Evolutionary conservation across 2,888 invertebrate species (phyloP), one percentile per base, ranked within the genome.

Genomic region (Uloborus plumipes): DNA sequence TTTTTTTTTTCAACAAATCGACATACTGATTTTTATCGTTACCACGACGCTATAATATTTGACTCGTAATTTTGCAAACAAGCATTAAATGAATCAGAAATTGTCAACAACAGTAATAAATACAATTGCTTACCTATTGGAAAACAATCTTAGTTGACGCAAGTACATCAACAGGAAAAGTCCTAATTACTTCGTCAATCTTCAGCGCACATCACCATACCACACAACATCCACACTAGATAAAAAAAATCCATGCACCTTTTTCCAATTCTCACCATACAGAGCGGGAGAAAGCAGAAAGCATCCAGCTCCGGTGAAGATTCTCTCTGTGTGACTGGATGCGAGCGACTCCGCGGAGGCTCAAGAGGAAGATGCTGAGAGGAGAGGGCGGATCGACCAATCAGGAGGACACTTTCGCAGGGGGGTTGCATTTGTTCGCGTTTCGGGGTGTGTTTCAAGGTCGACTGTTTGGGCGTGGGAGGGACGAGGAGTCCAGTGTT

Each of bases 291-390:
- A 26, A 59, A 59, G 4, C 6, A 20, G 59, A 3, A 15, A 62
- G 15, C 39, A 39, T 39, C 39, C 39, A 9, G 39, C 39, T 7
- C 1, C 11, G 15, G 50, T 18, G 20, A 14, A 11, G 50, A 20
- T 49, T 49, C n/a, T 9, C n/a, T 9, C 11, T 31, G 13, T n/a
- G 20, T 14, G 20, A 65, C 11, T 18, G 22, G 50, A 18, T 65
- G 65, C 65, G 65, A 65, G 50, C 20, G 65, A 65, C 47, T 65
- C 50, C 65, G 20, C 18, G 20, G 65, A 65, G 65, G 65, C 65
- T 20, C 49, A 18, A 50, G 65, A 65, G 65, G 20, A 65, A 65
- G 31, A 65, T 65, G 65, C 39, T 15, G 11, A 18, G 50, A 47
- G 15, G 18, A 47, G 31, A n/a, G 18, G n/a, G 31, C 65, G 20